A percentile compares a stretch with the other conserved stretches of the same genome.
Conservation (phyloP, 1,140 invertebrate species). For the Drosophila ironensis region DNA sequence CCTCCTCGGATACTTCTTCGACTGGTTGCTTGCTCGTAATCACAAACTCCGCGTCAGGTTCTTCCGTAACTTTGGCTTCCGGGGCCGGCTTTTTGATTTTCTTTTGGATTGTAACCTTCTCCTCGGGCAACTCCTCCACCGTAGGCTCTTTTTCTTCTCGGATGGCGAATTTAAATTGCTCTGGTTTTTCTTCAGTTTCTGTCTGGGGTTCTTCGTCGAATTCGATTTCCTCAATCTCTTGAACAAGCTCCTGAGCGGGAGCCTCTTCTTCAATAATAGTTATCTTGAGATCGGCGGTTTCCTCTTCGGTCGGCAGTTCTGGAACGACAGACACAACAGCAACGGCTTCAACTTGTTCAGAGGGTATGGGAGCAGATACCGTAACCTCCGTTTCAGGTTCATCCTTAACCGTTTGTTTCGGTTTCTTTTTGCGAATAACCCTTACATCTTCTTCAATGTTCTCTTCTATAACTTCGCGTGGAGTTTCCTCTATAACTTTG, state of each 20-base stretch:
- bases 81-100: conserved; percentile 63
- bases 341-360: conserved; percentile 58
- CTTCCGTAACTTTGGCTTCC: conserved; percentile 52
- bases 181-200: conserved; percentile 46
- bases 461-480: conserved; percentile 62
- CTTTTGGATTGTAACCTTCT: conserved; percentile 59
- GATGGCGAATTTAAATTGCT: conserved; percentile 46
- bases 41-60: conserved; percentile 71
- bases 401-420: conserved; percentile 49
- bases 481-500: conserved; percentile 64
- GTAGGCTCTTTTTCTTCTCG: conserved; percentile 48
- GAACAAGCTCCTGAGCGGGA: conserved; percentile 54
- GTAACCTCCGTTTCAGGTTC: conserved; percentile 61
- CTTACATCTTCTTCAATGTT: conserved; percentile 58
- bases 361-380: conserved; percentile 42
- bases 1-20: conserved; percentile 74
- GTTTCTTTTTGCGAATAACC: conserved; percentile 69
- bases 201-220: conserved; percentile 43
- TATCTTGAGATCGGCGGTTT: conserved; percentile 68
- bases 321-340: conserved; percentile 63
- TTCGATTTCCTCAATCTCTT: conserved; percentile 68
- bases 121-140: conserved; percentile 63
- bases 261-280: conserved; percentile 59
- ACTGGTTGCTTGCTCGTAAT: conserved; percentile 59
- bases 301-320: conserved; percentile 65